A percentile compares a stretch with the other conserved stretches of the same genome.
These are phyloP conservation scores for Uropsilus gracilis DNA, from an alignment of 2,113 vertebrate genomes.

Conservation along the genomic window DNA sequence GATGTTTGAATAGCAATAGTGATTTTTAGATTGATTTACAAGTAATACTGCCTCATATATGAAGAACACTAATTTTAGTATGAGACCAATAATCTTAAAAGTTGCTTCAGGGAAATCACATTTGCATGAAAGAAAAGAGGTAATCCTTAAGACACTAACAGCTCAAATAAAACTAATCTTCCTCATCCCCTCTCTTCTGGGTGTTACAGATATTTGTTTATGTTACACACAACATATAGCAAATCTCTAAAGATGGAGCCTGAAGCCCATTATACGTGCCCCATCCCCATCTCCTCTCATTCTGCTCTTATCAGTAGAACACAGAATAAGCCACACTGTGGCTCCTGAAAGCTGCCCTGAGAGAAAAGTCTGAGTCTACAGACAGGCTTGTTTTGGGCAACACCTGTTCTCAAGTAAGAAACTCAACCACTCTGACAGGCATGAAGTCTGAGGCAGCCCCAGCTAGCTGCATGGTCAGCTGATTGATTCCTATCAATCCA, in stretches of 20 bases:
- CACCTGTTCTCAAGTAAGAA: not conserved
- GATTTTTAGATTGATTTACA: not conserved
- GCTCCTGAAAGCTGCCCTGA: not conserved
- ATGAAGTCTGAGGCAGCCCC: not conserved
- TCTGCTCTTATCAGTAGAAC: not conserved
- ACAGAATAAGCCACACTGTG: not conserved
- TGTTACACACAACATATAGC: not conserved
- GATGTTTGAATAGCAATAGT: not conserved
- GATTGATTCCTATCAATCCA: not conserved
- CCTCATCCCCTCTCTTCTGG: not conserved
- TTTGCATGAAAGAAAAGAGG: not conserved
- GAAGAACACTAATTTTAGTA: not conserved
- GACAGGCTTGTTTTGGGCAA: not conserved
- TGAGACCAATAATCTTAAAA: not conserved
- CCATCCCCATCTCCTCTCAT: not conserved
- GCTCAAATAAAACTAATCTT: not conserved
- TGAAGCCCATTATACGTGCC: rapidly evolving
- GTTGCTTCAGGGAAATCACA: not conserved
- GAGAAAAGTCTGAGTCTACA: not conserved
- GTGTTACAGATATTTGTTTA: not conserved
- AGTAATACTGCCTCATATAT: not conserved
- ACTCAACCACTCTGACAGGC: not conserved
- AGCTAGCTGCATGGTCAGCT: not conserved
- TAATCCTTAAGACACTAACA: not conserved
- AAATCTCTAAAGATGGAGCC: not conserved